Evolutionary conservation across 2,113 vertebrate species (phyloP), one percentile per base, ranked within the genome.

Genomic region (Speoplatyrhinus poulsoni): DNA sequence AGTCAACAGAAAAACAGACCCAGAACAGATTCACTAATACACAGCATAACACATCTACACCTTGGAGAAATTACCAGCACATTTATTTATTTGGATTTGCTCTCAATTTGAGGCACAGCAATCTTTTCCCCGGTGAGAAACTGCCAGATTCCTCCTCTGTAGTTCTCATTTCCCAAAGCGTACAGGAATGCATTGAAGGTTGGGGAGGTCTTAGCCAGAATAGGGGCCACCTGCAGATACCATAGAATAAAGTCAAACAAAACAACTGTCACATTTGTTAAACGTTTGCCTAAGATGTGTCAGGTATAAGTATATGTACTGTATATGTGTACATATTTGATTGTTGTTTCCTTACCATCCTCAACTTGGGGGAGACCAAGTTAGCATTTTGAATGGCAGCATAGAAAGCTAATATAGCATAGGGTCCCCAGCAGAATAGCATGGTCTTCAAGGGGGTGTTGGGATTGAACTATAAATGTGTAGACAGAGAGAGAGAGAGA

Each of bases 351-450:
- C 76, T 6, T 92, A 99, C 97, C 98, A 98, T 98, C 84, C 94
- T 94, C 50, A 98, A 89, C 88, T 95, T 95, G 9, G 95, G 93
- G 12, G 95, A 95, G 19, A 98, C 86, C 78, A 95, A 83, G 67
- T 76, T 93, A 73, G 93, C 93, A 0, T 97, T 94, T 57, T 94
- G 83, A 19, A 96, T 13, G 6, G 93, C 89, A 3, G 95, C 95
- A 0, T 94, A 98, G 70, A 96, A 93, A 52, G 93, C 92, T 62
- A 99, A 85, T 61, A 97, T 53, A 6, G 94, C 94, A 0, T 98
- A 98, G 52, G 96, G 98, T 1, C 94, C 93, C 96, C 98, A 99
- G 89, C 95, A 95, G 32, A 98, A 65, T 47, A 96, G 75, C 88
- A 99, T 77, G 0, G 91, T 91, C 89, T 95, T 96, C 83, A 94